Percentiles rank a stretch among this genome's conserved stretches.
phyloP scores from a whole-genome alignment of 1,140 invertebrate genomes.

The Coelopa frigida region DNA sequence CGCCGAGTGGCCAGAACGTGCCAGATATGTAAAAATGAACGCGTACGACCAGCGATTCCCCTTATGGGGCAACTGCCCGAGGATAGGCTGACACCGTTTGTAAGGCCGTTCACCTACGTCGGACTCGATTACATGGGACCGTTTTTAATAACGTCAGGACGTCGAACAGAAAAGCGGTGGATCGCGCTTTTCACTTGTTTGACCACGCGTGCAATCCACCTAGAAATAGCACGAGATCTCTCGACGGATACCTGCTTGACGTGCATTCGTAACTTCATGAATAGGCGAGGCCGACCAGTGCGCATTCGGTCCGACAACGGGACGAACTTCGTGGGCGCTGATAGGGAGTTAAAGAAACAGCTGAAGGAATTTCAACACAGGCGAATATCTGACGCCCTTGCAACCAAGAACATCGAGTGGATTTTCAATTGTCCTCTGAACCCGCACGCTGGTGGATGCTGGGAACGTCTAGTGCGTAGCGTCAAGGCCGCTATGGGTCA shows the following conservation, averaged over 20 bases:
- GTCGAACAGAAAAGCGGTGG: constrained; percentile 31
- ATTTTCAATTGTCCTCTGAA: constrained; percentile 13
- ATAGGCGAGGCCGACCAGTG: neutral
- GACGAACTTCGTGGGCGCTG: constrained; percentile 40
- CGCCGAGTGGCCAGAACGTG: neutral
- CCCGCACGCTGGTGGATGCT: constrained; percentile 18
- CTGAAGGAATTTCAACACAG: too few species aligned
- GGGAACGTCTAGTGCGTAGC: constrained; percentile 23
- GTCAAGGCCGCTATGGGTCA: constrained; percentile 20
- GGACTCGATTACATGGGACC: constrained; percentile 37
- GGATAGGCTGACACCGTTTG: constrained; percentile 18
- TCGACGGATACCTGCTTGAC: neutral
- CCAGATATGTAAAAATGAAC: neutral
- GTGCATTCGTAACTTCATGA: constrained; percentile 5
- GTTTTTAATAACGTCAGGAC: constrained; percentile 14
- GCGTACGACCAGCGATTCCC: neutral
- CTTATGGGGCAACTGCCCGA: constrained; percentile 18
- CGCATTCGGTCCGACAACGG: constrained; percentile 33
- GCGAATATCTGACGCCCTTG: too few species aligned
- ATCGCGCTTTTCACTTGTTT: constrained; percentile 42
- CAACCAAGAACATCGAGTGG: constrained; percentile 17
- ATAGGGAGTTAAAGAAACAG: too few species aligned
- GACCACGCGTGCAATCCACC: constrained; percentile 30
- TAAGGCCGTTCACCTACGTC: constrained; percentile 23
- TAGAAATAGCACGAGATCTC: constrained; percentile 29